Evolutionary conservation across 2,888 invertebrate species (phyloP).

Genomic region (Drosophila yooni): DNA sequence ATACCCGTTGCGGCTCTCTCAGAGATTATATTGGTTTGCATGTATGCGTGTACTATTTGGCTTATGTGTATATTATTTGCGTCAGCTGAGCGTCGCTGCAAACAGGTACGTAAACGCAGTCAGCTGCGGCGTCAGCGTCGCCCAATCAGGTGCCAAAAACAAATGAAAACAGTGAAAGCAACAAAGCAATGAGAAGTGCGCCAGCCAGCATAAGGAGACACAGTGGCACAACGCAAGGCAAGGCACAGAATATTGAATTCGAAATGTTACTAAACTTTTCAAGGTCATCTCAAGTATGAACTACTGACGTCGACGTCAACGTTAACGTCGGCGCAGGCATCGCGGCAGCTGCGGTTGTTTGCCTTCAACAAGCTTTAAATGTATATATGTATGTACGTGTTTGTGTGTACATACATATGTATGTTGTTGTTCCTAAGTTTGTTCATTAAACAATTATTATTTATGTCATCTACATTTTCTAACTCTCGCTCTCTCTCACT

Average conservation of each 20-base stretch:
- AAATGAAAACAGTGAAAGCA: conserved; percentile 49
- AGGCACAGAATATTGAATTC: conserved; percentile 38
- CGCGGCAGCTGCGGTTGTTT: conserved; percentile 24
- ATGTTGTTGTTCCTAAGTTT: conserved; percentile 21
- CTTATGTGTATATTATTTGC: conserved; percentile 24
- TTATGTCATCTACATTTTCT: conserved; percentile 13
- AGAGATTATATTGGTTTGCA: conserved; percentile 16
- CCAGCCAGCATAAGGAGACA: conserved; percentile 50
- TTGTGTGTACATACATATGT: not conserved
- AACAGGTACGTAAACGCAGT: conserved; percentile 46
- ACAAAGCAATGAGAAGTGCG: conserved; percentile 21
- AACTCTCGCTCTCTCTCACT: not conserved
- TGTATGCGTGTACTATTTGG: conserved; percentile 4
- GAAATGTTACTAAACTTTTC: conserved; percentile 81
- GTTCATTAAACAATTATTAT: conserved; percentile 27
- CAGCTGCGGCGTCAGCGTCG: conserved; percentile 18
- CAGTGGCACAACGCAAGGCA: conserved; percentile 23
- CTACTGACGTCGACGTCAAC: conserved; percentile 52
- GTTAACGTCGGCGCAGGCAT: conserved; percentile 8
- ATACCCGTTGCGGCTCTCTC: conserved; percentile 32
- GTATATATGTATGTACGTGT: not conserved
- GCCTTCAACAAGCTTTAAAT: conserved; percentile 1
- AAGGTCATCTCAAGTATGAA: conserved; percentile 80
- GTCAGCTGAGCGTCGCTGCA: conserved; percentile 51
- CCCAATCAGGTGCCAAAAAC: conserved; percentile 61